Evolutionary conservation across 2,888 invertebrate genomes (phyloP).

Genomic region (Pharmacophagus antenor): DNA sequence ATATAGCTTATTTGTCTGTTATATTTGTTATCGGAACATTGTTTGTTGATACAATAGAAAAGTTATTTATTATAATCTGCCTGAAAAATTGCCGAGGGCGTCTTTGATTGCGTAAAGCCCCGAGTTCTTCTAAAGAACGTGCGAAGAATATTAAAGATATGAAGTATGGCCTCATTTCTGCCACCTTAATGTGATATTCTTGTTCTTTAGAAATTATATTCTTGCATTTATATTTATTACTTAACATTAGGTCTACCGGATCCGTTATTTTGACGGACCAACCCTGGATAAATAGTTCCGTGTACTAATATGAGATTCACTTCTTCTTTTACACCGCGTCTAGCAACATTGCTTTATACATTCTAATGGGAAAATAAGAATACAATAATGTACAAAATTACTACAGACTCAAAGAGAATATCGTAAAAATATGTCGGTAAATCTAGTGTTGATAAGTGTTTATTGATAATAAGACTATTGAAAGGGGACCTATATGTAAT

Average conservation of each 20-base stretch:
- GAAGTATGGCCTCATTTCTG: neutral
- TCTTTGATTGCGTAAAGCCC: conserved; percentile 5
- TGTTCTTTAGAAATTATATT: neutral
- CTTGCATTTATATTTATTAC: neutral
- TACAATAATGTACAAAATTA: too few relatives aligned
- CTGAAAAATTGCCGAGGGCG: neutral
- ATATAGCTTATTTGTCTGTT: neutral
- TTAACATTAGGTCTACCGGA: neutral
- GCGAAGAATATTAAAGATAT: neutral
- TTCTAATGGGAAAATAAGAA: too few relatives aligned
- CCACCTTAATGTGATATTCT: neutral
- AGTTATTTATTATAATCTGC: conserved; percentile 7
- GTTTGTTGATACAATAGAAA: neutral
- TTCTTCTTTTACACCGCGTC: too few relatives aligned
- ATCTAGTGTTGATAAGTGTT: too few relatives aligned
- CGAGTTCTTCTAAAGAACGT: conserved; percentile 7
- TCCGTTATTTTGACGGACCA: too few relatives aligned
- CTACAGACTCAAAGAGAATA: too few relatives aligned
- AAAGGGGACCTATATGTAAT: too few relatives aligned
- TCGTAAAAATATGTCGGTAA: too few relatives aligned
- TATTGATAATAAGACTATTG: too few relatives aligned
- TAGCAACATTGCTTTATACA: too few relatives aligned
- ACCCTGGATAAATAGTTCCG: too few relatives aligned
- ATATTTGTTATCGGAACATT: neutral
- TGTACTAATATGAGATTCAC: too few relatives aligned